phyloP scores from a whole-genome alignment of 1,140 invertebrate species.

The Trichonephila clavipes region DNA sequence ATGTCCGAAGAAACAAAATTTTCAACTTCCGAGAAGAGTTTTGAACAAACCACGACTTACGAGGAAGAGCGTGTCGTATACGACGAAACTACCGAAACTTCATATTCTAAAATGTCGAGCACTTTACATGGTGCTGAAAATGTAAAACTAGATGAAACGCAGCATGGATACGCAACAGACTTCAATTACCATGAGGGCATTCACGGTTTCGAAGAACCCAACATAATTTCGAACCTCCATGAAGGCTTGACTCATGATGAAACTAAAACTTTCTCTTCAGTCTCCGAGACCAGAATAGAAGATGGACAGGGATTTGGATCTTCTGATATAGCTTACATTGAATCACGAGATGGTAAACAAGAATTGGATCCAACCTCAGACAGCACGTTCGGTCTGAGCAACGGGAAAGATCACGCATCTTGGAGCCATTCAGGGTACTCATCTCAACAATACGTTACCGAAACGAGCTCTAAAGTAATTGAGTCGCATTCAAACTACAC shows the following conservation, averaged over 20 bases:
- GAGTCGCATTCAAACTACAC: neutral
- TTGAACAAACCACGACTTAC: neutral
- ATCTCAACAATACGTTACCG: neutral
- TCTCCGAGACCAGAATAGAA: neutral
- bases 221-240: neutral
- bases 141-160: too few species aligned
- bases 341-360: neutral
- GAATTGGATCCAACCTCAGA: neutral
- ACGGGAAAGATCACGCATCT: slow-evolving; percentile 56
- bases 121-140: neutral
- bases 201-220: neutral
- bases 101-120: neutral
- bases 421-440: slow-evolving; percentile 27
- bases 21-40: neutral
- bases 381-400: neutral
- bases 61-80: neutral
- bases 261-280: neutral
- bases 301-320: neutral
- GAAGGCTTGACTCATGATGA: neutral
- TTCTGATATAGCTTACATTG: neutral
- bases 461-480: neutral
- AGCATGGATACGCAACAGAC: neutral
- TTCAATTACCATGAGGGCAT: neutral
- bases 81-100: neutral
- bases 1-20: slow-evolving; percentile 7